Evolutionary conservation across 2,797 vertebrate genomes (phyloP), one percentile per base, ranked within the genome.

Genomic region (Falco biarmicus): DNA sequence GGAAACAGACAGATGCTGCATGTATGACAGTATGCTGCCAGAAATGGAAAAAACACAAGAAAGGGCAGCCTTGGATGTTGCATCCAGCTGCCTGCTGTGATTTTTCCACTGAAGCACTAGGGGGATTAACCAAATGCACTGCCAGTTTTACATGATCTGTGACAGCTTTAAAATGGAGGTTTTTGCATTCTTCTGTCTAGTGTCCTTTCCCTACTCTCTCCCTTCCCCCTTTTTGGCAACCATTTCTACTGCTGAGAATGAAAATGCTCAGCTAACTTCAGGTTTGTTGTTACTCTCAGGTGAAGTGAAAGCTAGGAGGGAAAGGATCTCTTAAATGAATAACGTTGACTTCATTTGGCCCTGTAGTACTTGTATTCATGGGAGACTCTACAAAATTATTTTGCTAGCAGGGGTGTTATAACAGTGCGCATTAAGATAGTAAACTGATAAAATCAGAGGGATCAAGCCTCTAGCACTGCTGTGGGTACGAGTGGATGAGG

Each of bases 41-140:
- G 89, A 95, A 94, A 69, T 25, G 59, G 74, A 43, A 90, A 96
- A 93, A 90, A 39, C 80, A 76, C 45, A 77, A 80, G 68, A 74
- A 93, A 70, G 78, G 75, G 34, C 53, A 93, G 68, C n/a, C 41
- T 93, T 88, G 51, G 28, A 47, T 84, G 45, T 63, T 76, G 51
- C 65, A 74, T 94, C 53, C 84, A 95, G 37, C 81, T 86, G 78
- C 75, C 89, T 90, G 64, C 81, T 96, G 86, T 57, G 94, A 69
- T 87, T 92, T 95, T 95, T 96, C 91, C 88, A 81, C 75, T 85
- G 68, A 83, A 88, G 66, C 54, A n/a, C 60, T 87, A 39, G 60
- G 77, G 64, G 32, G 48, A 95, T 95, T 93, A 90, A 68, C 28
- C 28, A 89, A 94, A 84, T 57, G 53, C 75, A 29, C 34, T 90